Base-by-base conservation (phyloP, 2,888 invertebrate species). In the Nipponacmea schrenckii region DNA sequence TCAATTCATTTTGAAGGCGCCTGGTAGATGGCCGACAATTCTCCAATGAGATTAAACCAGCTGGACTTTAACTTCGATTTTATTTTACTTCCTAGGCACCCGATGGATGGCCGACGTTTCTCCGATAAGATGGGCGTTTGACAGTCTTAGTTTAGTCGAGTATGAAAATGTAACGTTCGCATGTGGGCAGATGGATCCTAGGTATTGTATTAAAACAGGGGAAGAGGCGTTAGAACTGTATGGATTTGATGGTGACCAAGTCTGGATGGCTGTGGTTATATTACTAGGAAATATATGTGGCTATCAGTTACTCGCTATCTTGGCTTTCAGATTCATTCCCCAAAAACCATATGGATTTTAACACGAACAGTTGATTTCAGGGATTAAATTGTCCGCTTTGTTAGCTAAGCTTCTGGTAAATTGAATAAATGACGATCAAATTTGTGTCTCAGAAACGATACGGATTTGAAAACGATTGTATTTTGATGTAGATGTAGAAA, bases 81-180 rank as follows among this genome's bases (percentile, higher is more conserved):
- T 5, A 8, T 39, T 39, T 39, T 39, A 39, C 10, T 39, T 39
- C n/a, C 8, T 39, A 39, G 85, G 82, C 27, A 71, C 83, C 56
- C 79, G 78, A 45, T 86, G 85, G 85, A 81, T 83, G 15, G 81
- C 84, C 0, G 75, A 78, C 7, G 73, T 83, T n/a, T 84, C 84
- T 24, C 84, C 83, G 73, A 74, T 85, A 2, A 83, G 83, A 63
- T 86, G 84, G 84, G 84, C 84, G 2, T 85, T 82, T 67, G 83
- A 84, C 67, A 83, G 81, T 7, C 68, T 85, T 69, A 81, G 83
- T 66, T 72, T 81, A 71, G 76, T 79, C 0, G 81, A 83, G 71
- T 80, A 84, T 46, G 48, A 76, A 5, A 76, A 78, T 0, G 75
- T 84, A 17, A 77, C 77, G 48, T 86, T 86, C 70, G 78, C 78